Base-by-base conservation (phyloP, 2,797 vertebrate genomes). In the Sus cebifrons region DNA sequence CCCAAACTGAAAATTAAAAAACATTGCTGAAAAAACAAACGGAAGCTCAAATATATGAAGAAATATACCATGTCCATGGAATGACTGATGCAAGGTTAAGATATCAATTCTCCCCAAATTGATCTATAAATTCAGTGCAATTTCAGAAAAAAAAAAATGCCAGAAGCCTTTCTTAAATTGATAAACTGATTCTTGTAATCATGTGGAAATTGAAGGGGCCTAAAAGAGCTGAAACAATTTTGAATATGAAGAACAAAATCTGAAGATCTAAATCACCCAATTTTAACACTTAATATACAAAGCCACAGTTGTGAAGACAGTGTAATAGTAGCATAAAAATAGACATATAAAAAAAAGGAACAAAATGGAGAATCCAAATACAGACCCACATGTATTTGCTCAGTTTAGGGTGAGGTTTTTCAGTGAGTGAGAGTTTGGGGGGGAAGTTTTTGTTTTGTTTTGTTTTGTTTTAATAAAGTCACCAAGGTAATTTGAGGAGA, bases 301-400 rank as follows among this genome's bases (percentile, higher is more conserved):
- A 79, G 44, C 40, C 86, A 58, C 11, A 62, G 36, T 79, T 88
- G 71, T 77, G 12, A 89, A 65, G 15, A 87, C 14, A 84, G 20
- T 40, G 11, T 68, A 1, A 56, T 58, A 49, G 52, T 86, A 52
- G 25, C 40, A 92, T 67, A 62, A 70, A 77, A 89, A 65, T 20
- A 75, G 25, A 86, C 1, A 32, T 70, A 29, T 23, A 36, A 32
- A 62, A 81, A 81, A 85, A 84, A 15, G 21, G 2, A 85, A 85
- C 3, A 62, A 79, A 96, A 49, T 9, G 56, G 32, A 75, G 17
- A 84, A 91, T 65, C 67, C 27, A 94, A 88, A 89, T 29, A 78
- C 67, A 88, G 64, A 73, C 3, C 23, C 17, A 20, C 5, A 75
- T 54, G 18, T 36, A 89, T 79, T 14, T 93, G 6, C 67, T 89